Evolutionary conservation across 1,140 invertebrate genomes (phyloP), one percentile per base, ranked within the genome.

Genomic region (Gonioctena quinquepunctata): DNA sequence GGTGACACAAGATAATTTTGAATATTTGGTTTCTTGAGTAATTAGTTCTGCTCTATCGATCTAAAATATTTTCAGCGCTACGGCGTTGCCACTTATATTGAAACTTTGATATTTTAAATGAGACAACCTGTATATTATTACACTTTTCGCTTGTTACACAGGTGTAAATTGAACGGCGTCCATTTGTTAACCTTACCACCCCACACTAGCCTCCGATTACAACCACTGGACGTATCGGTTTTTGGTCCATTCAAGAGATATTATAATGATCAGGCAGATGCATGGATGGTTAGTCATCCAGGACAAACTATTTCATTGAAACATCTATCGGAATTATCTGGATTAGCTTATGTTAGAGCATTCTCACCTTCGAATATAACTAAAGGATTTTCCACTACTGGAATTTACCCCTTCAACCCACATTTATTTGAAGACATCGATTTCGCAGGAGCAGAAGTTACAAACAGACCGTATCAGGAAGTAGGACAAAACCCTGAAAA

Each of bases 151-250:
- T n/a, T n/a, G n/a, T n/a, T n/a, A n/a, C n/a, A n/a, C n/a, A n/a
- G n/a, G n/a, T n/a, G n/a, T n/a, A n/a, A n/a, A n/a, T n/a, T n/a
- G n/a, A 61, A 61, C 26, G 13, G 25, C 16, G 18, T 61, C 59
- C 23, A 27, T 28, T 6, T 61, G 26, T 19, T 61, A 28, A 25
- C 59, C 3, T 16, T 61, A 28, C 59, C 23, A 61, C 59, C 27
- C 3, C 68, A 75, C 62, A 68, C 22, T 6, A 61, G 48, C 28
- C 71, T 73, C 57, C 49, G 61, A 54, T 52, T 68, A 19, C 74
- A 75, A 27, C 71, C 74, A 16, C 49, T 75, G n/a, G 74, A 75
- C 63, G 60, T 75, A 18, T 64, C 59, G 7, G 66, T 73, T 42
- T 62, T 56, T 23, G 54, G 13, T 27, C 69, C 4, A 18, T 71